A percentile compares a stretch with the other conserved stretches of the same genome.
phyloP scores from a whole-genome alignment of 2,888 invertebrate genomes.

The Uloborus plumipes region DNA sequence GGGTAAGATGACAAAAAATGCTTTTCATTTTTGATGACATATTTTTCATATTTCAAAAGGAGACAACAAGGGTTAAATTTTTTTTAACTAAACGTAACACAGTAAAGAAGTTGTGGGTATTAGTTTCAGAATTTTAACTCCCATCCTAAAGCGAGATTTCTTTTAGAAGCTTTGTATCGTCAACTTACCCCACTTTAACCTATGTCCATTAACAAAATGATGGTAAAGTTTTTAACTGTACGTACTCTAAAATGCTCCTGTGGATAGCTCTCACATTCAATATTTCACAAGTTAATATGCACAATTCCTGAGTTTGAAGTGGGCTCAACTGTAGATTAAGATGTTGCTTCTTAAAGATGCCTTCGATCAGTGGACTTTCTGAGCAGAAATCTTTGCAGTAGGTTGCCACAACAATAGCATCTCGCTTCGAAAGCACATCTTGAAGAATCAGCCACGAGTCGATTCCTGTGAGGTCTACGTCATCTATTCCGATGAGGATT shows the following conservation, averaged over 20 bases:
- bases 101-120: too few species aligned
- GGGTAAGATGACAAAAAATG: too few species aligned
- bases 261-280: constrained; percentile 22
- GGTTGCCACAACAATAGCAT: constrained; percentile 1
- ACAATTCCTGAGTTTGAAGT: constrained; percentile 1
- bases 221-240: neutral
- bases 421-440: neutral
- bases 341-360: constrained; percentile 2
- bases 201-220: too few species aligned
- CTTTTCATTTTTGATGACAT: too few species aligned
- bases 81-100: too few species aligned
- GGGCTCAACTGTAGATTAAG: neutral
- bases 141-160: too few species aligned
- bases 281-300: neutral
- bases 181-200: too few species aligned
- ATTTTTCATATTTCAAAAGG: too few species aligned
- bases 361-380: neutral
- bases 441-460: constrained; percentile 29
- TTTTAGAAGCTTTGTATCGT: too few species aligned
- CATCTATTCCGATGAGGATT: constrained; percentile 15
- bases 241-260: constrained; percentile 9
- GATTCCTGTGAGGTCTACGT: constrained; percentile 15
- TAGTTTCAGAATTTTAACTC: too few species aligned
- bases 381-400: neutral
- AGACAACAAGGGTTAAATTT: too few species aligned